Evolutionary conservation across 2,797 vertebrate genomes (phyloP).

Genomic region (Meda fulgida): DNA sequence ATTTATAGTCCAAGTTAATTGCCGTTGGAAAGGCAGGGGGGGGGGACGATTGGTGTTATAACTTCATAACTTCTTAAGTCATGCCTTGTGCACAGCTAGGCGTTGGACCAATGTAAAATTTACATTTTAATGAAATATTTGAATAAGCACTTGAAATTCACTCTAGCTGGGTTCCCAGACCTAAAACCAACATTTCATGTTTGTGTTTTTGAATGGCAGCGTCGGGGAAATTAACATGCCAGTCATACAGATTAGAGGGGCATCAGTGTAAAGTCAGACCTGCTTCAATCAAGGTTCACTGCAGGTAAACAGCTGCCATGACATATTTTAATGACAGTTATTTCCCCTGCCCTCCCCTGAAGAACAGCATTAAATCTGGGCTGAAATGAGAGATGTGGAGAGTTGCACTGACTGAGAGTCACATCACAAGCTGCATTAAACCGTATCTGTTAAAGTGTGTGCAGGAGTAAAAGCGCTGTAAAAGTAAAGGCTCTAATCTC

Average conservation of each 20-base stretch:
- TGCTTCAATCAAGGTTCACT: conserved; percentile 78
- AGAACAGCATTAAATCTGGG: conserved; percentile 60
- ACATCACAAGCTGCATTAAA: conserved; percentile 40
- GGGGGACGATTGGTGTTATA: conserved; percentile 68
- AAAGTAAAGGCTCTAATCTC: conserved; percentile 39
- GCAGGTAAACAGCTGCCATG: conserved; percentile 81
- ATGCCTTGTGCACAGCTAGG: conserved; percentile 85
- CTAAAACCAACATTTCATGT: conserved; percentile 86
- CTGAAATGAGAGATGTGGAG: conserved; percentile 53
- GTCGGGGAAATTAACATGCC: conserved; percentile 83
- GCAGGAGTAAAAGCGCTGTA: conserved; percentile 16
- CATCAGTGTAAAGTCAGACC: conserved; percentile 83
- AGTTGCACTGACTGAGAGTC: conserved; percentile 45
- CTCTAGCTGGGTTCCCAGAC: conserved; percentile 80
- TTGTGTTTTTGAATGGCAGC: conserved; percentile 88
- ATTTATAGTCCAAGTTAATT: conserved; percentile 79
- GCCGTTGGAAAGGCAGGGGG: conserved; percentile 73
- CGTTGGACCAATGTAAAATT: conserved; percentile 81
- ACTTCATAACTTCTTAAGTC: conserved; percentile 87
- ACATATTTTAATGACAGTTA: conserved; percentile 77
- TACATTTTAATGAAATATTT: conserved; percentile 93
- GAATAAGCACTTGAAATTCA: conserved; percentile 89
- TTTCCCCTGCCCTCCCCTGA: conserved; percentile 43
- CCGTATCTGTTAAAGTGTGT: conserved; percentile 23
- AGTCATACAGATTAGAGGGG: conserved; percentile 82